These are phyloP conservation scores for Zoanthus sociatus DNA, from an alignment of 92 coral and sea anemone species.

Conservation along the genomic window DNA sequence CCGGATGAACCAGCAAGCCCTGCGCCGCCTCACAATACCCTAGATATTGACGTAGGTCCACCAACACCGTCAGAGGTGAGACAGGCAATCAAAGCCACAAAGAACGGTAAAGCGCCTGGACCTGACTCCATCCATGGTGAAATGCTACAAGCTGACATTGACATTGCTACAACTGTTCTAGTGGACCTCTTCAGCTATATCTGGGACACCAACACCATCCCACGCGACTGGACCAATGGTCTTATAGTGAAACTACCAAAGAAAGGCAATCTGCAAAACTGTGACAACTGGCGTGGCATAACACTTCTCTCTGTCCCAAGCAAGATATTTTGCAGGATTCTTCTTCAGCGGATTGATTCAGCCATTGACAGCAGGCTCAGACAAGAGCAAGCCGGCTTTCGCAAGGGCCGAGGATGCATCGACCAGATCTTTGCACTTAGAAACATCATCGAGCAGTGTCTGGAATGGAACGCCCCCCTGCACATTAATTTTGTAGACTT, in stretches of 20 bases:
- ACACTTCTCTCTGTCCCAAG: slow-evolving; percentile 10
- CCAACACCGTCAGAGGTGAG: background rate
- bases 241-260: background rate
- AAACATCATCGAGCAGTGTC: slow-evolving; percentile 11
- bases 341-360: background rate
- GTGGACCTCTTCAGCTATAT: background rate
- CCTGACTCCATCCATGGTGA: slow-evolving; percentile 37
- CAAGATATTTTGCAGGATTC: background rate
- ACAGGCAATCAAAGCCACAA: slow-evolving; percentile 16
- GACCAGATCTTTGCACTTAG: slow-evolving; percentile 48
- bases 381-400: slow-evolving; percentile 21
- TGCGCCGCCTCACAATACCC: background rate
- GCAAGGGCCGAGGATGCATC: slow-evolving; percentile 17
- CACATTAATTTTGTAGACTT: slow-evolving; percentile 49
- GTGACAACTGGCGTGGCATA: slow-evolving; percentile 49
- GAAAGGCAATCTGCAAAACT: background rate
- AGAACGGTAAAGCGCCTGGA: slow-evolving; percentile 42
- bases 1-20: background rate
- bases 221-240: slow-evolving; percentile 11
- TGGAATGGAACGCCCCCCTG: slow-evolving; percentile 32
- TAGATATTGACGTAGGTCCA: background rate
- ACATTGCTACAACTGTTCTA: background rate
- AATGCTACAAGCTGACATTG: slow-evolving; percentile 31
- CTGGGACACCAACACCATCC: slow-evolving; percentile 1
- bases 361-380: slow-evolving; percentile 16